Evolutionary conservation across 2,888 invertebrate genomes (phyloP).

Genomic region (Nemotelus nigrinus): DNA sequence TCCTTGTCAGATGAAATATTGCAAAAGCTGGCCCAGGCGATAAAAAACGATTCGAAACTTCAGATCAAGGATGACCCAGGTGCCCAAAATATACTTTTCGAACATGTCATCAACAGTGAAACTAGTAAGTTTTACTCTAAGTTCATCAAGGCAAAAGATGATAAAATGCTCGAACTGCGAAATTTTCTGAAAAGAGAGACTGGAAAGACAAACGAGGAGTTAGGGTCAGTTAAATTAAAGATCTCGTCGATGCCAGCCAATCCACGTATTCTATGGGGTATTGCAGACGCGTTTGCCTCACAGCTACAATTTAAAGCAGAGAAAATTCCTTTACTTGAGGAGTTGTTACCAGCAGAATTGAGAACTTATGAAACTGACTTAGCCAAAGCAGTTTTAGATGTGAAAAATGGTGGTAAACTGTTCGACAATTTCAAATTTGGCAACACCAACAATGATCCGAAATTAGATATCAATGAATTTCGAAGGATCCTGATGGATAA

Average conservation of each 20-base stretch:
- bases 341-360: too few species aligned
- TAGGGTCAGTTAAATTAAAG: not conserved
- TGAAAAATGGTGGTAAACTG: not conserved
- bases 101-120: not conserved
- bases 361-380: not conserved
- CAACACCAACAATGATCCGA: too few species aligned
- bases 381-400: not conserved
- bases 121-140: not conserved
- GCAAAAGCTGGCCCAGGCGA: not conserved
- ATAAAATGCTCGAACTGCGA: not conserved
- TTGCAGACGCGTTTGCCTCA: not conserved
- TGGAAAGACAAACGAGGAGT: conserved; percentile 3
- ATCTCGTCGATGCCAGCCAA: not conserved
- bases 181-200: conserved; percentile 4
- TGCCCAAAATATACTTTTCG: not conserved
- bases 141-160: conserved; percentile 1
- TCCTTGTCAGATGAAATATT: not conserved
- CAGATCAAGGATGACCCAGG: not conserved
- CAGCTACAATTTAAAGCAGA: too few species aligned
- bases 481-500: not conserved
- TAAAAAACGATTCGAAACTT: conserved; percentile 2
- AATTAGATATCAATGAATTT: not conserved
- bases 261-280: not conserved
- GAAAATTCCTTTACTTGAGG: too few species aligned
- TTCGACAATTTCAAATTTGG: too few species aligned